Evolutionary conservation across 1,140 invertebrate species (phyloP), one percentile per base, ranked within the genome.

Genomic region (Drosophila lini): DNA sequence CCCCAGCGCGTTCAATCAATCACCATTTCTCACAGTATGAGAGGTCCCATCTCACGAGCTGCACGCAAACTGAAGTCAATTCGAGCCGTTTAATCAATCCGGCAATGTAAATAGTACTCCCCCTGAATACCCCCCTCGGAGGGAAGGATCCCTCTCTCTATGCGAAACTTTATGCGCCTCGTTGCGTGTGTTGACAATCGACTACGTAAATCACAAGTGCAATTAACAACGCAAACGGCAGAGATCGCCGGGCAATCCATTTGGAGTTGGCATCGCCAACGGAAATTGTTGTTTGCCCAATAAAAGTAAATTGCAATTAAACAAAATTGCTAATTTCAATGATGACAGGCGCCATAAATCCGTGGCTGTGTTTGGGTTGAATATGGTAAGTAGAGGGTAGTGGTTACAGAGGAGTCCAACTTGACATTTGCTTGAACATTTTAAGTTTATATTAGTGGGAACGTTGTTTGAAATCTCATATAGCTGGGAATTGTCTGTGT

Each of bases 301-400:
- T 88, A 88, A 88, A 88, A 88, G 76, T 88, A 89, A 88, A 88
- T 89, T 88, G 84, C 83, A 89, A 88, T 88, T 83, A 88, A 83
- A 83, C 80, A 83, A 83, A 83, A 88, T 89, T 88, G 84, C 83
- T 83, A 86, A 86, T 86, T 86, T 80, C 82, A 83, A 78, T 80
- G 83, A 82, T 83, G 82, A 86, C 83, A 86, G 77, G 52, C 52
- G 60, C 83, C 79, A 79, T 86, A 82, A 82, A 88, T 88, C 62
- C 38, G 57, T 48, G 19, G 48, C 60, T 28, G 52, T 71, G 52
- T 68, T 70, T 53, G 69, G 60, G 62, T 19, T 47, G 55, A 58
- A 42, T 59, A 50, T 58, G 7, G 22, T 32, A 48, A 10, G 19
- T n/a, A 10, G 19, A 48, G 31, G 42, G 65, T 40, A 48, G 70